Conservation (phyloP, 2,797 vertebrate species). For the Chloroceryle amazona region DNA sequence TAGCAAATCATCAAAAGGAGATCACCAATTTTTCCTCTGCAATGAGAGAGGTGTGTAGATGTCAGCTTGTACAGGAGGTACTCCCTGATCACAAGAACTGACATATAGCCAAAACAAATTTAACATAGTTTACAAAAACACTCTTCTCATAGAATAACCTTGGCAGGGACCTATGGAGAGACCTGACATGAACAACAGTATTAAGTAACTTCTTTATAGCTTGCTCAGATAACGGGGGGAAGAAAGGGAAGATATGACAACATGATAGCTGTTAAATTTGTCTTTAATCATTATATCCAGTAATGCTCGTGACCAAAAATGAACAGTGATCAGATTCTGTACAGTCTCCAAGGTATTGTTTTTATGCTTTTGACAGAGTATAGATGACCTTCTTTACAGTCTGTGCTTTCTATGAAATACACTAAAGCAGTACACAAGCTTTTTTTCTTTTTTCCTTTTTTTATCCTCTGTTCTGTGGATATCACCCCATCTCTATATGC, state of each 20-base stretch:
- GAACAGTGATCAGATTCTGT: neutral
- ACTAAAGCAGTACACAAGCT: neutral
- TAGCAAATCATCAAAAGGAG: neutral
- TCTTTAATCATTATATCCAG: neutral
- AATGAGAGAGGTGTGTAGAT: neutral
- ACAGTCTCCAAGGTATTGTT: neutral
- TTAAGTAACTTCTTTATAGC: neutral
- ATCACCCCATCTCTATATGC: neutral
- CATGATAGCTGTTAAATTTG: neutral
- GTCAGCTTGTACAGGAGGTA: neutral
- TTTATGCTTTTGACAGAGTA: neutral
- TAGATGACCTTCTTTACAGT: neutral
- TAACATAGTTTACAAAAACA: neutral
- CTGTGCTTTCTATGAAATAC: neutral
- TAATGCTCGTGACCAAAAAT: neutral
- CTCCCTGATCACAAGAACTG: neutral
- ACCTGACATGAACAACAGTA: neutral
- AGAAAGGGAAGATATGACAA: neutral
- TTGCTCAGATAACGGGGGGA: neutral
- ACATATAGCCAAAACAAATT: neutral
- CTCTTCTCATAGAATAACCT: neutral
- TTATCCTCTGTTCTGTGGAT: neutral
- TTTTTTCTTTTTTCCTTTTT: neutral
- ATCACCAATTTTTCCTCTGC: neutral
- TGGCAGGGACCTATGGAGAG: neutral